Conservation (phyloP, 2,888 invertebrate genomes). For the Melipona beecheii region DNA sequence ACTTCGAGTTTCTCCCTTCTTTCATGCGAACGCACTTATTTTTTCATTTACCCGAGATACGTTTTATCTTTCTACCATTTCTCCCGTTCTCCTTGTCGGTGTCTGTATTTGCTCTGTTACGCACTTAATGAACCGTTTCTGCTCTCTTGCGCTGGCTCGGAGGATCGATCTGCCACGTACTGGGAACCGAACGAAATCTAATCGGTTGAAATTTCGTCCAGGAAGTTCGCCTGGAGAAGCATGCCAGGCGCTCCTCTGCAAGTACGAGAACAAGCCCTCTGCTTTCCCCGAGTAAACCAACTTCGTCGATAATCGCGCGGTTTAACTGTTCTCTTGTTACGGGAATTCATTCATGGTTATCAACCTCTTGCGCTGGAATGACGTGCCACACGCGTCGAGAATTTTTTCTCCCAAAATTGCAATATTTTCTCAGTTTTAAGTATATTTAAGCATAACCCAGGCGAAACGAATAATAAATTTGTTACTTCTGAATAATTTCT, state of each 20-base stretch:
- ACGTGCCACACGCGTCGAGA: too few species aligned
- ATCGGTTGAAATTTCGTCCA: constrained; percentile 61
- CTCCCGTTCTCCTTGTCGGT: background rate
- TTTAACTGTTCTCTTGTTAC: constrained; percentile 24
- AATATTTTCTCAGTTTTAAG: too few species aligned
- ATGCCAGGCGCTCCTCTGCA: constrained; percentile 19
- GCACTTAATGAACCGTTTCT: constrained; percentile 62
- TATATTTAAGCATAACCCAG: too few species aligned
- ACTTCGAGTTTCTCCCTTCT: background rate
- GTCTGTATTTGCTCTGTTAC: constrained; percentile 59
- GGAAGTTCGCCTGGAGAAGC: constrained; percentile 49
- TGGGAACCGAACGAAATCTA: constrained; percentile 44
- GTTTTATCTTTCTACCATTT: background rate
- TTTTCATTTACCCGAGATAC: background rate
- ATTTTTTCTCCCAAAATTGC: too few species aligned
- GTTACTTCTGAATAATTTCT: too few species aligned
- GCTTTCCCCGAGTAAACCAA: constrained; percentile 3
- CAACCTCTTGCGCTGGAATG: background rate
- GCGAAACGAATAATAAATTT: too few species aligned
- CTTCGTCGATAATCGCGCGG: constrained; percentile 1
- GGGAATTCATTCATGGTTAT: constrained; percentile 23
- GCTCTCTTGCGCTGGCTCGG: constrained; percentile 1
- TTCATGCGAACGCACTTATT: background rate
- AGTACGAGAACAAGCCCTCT: background rate
- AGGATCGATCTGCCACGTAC: constrained; percentile 36